Percentiles rank a stretch among this genome's conserved stretches.
phyloP scores from a whole-genome alignment of 1,140 invertebrate genomes.

The Cyclargus thomasi region DNA sequence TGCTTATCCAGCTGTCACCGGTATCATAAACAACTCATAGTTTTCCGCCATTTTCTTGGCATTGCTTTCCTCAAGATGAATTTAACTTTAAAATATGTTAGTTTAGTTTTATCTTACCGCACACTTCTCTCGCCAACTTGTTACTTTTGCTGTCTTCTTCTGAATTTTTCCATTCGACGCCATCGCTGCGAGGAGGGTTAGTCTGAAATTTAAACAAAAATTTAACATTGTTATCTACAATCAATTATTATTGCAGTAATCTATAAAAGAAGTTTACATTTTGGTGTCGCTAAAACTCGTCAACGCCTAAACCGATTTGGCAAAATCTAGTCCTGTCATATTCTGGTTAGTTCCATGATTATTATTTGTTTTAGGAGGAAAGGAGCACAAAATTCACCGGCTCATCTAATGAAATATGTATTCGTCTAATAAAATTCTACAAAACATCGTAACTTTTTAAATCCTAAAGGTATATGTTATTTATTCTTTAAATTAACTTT shows the following conservation, averaged over 20 bases:
- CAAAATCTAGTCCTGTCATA: no score
- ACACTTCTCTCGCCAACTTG: conserved; percentile 16
- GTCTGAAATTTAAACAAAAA: conserved; percentile 14
- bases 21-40: background rate
- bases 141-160: conserved; percentile 16
- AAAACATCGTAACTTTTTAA: no score
- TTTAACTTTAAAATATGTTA: conserved; percentile 4
- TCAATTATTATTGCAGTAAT: background rate
- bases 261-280: no score
- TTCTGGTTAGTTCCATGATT: no score
- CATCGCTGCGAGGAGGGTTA: background rate
- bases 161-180: conserved; percentile 14
- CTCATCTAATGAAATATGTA: no score
- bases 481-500: no score
- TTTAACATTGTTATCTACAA: background rate
- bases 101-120: conserved; percentile 6
- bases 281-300: no score
- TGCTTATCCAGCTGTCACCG: background rate
- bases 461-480: no score
- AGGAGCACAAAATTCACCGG: no score
- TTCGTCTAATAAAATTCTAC: no score
- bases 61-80: background rate
- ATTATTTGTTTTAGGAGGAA: no score
- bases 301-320: no score
- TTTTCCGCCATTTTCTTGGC: background rate